Evolutionary conservation across 2,797 vertebrate genomes (phyloP).

Genomic region (Pipistrellus nathusii): DNA sequence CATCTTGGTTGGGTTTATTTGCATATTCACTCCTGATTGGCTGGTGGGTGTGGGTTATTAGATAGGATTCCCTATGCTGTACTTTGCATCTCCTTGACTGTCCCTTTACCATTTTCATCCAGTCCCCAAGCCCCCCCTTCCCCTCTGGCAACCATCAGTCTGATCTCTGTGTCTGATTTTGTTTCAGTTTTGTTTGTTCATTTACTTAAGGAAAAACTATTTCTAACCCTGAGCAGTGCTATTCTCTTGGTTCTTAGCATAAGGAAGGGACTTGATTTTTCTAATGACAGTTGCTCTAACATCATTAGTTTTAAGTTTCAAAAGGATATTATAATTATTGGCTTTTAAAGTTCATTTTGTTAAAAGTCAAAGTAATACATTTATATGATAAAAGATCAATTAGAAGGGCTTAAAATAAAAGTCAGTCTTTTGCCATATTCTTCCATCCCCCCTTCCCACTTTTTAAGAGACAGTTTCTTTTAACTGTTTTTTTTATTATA

Average conservation of each 20-base stretch:
- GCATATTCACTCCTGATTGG: no score
- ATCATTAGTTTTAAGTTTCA: constrained; percentile 32
- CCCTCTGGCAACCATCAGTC: background rate
- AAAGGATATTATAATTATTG: background rate
- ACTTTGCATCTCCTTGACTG: no score
- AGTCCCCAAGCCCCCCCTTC: background rate
- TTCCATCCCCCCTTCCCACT: background rate
- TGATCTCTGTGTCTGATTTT: background rate
- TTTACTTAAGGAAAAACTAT: background rate
- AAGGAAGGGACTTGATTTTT: constrained; percentile 26
- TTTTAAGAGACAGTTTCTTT: background rate
- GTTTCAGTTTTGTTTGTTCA: background rate
- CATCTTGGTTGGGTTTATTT: no score
- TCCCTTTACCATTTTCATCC: no score
- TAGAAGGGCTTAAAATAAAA: constrained; percentile 18
- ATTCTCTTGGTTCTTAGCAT: background rate
- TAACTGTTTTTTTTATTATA: constrained; percentile 19
- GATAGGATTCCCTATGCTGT: no score
- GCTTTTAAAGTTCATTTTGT: constrained; percentile 41
- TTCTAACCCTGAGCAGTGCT: background rate
- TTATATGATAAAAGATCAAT: constrained; percentile 25
- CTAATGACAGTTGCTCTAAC: background rate
- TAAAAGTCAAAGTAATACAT: constrained; percentile 17
- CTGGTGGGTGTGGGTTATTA: no score
- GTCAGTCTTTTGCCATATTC: background rate